These are phyloP conservation scores for Hypomecis atomaria DNA, from an alignment of 2,888 invertebrate genomes.

Conservation along the genomic window DNA sequence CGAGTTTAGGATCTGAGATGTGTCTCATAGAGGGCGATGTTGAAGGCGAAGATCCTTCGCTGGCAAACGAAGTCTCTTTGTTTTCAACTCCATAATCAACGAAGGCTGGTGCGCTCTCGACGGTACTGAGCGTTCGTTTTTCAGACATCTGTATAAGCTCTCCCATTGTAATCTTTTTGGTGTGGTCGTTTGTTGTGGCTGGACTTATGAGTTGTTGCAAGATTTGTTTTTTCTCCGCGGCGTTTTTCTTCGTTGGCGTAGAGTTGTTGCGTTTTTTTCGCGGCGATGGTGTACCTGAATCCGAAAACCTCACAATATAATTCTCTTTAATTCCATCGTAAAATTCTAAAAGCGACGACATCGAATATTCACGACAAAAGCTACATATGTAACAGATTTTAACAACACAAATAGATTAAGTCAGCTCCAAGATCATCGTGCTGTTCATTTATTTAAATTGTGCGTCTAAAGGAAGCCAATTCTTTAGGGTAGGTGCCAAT, in stretches of 20 bases:
- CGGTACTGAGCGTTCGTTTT: conserved; percentile 77
- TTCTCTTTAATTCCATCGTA: conserved; percentile 23
- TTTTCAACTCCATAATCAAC: conserved; percentile 78
- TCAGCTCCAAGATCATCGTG: conserved; percentile 60
- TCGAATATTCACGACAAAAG: conserved; percentile 64
- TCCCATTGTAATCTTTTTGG: conserved; percentile 88
- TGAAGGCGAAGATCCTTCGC: conserved; percentile 79
- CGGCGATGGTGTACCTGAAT: conserved; percentile 90
- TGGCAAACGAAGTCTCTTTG: conserved; percentile 86
- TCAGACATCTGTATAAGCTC: conserved; percentile 91
- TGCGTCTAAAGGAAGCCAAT: conserved; percentile 78
- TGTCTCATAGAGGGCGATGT: conserved; percentile 84
- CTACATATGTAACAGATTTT: conserved; percentile 53
- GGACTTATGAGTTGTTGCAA: conserved; percentile 91
- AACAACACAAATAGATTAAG: conserved; percentile 47
- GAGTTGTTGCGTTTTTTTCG: conserved; percentile 92
- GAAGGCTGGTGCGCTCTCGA: conserved; percentile 79
- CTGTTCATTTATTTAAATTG: conserved; percentile 55
- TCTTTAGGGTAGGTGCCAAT: conserved; percentile 67
- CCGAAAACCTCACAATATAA: conserved; percentile 45
- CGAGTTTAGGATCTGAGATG: conserved; percentile 87
- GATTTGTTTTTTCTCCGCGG: conserved; percentile 91
- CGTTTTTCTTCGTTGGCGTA: conserved; percentile 90
- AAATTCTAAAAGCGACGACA: conserved; percentile 58
- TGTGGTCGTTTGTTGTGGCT: conserved; percentile 85